phyloP scores from a whole-genome alignment of 2,113 vertebrate species.

The Chaetodon trifascialis region DNA sequence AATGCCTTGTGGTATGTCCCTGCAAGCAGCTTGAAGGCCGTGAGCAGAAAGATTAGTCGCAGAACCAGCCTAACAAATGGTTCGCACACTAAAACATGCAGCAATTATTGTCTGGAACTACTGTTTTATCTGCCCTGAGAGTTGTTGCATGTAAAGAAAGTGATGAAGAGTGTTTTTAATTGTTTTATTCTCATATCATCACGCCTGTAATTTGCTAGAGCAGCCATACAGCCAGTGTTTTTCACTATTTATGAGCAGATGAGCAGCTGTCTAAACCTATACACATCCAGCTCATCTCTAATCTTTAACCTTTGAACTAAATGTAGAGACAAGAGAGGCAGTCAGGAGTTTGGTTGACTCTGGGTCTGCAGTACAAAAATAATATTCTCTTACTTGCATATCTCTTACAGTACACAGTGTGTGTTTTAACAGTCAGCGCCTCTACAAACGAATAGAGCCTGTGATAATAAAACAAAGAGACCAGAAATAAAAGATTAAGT shows the following conservation, averaged over 20 bases:
- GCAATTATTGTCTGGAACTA: neutral
- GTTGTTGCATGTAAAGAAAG: neutral
- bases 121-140: neutral
- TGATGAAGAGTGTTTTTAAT: neutral
- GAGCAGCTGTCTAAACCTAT: neutral
- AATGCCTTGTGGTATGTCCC: neutral
- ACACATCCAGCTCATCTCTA: neutral
- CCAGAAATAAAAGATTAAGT: conserved; percentile 54
- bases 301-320: neutral
- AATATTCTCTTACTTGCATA: conserved; percentile 19
- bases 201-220: neutral
- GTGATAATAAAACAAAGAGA: conserved; percentile 56
- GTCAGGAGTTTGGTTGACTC: conserved; percentile 20
- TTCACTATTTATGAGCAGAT: neutral
- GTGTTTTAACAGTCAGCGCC: conserved; percentile 50
- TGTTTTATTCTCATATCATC: neutral
- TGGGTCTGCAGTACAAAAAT: conserved; percentile 9
- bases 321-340: conserved; percentile 9
- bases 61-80: neutral
- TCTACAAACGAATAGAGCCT: conserved; percentile 49
- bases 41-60: neutral
- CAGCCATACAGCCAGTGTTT: neutral
- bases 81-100: neutral
- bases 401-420: conserved; percentile 47
- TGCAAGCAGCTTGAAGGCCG: neutral